phyloP scores from a whole-genome alignment of 2,888 invertebrate species.

The Ennomos fuscantarius region DNA sequence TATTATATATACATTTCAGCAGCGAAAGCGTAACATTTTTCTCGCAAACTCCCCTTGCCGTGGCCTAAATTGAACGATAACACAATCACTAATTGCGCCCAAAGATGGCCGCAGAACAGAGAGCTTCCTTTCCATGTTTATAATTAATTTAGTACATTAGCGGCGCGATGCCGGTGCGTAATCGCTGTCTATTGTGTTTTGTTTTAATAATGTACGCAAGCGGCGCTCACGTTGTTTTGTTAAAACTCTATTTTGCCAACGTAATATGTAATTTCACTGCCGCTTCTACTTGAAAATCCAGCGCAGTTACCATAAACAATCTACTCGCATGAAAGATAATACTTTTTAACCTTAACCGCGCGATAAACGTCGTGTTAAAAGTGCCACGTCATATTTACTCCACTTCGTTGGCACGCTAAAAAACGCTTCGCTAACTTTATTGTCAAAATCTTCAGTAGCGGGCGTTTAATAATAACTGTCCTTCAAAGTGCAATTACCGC shows the following conservation, averaged over 20 bases:
- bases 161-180: constrained; percentile 35
- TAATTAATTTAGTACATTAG: constrained; percentile 54
- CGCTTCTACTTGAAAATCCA: constrained; percentile 17
- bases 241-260: constrained; percentile 32
- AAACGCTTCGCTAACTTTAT: constrained; percentile 1
- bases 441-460: background rate
- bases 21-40: background rate
- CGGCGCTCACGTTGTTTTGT: constrained; percentile 26
- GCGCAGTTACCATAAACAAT: too few species aligned
- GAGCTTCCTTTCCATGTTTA: constrained; percentile 47
- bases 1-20: too few species aligned
- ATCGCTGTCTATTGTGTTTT: constrained; percentile 51
- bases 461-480: constrained; percentile 36
- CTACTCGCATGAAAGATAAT: too few species aligned
- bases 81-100: constrained; percentile 50
- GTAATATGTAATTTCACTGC: constrained; percentile 30
- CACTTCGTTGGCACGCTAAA: background rate
- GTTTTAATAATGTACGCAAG: constrained; percentile 48
- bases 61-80: constrained; percentile 54
- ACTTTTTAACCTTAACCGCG: too few species aligned
- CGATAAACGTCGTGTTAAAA: background rate
- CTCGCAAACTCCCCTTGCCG: background rate
- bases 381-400: background rate
- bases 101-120: constrained; percentile 41
- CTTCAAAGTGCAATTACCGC: constrained; percentile 32